Percentiles rank a stretch among this genome's conserved stretches.
phyloP scores from a whole-genome alignment of 2,888 invertebrate species.

The Lamellibrachia satsuma region DNA sequence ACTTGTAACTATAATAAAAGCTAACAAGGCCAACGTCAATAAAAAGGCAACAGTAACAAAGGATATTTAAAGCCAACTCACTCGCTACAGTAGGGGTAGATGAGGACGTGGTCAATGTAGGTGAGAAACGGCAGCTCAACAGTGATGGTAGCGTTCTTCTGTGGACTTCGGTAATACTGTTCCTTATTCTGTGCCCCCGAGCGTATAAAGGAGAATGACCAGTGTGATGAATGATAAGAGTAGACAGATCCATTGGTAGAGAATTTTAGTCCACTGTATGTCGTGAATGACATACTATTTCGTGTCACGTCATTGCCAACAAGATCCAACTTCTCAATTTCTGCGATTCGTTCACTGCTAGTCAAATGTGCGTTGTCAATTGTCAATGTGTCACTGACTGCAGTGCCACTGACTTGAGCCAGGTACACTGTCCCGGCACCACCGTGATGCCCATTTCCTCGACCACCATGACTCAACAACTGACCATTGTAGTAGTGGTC shows the following conservation, averaged over 20 bases:
- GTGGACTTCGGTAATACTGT: background rate
- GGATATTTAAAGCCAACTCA: background rate
- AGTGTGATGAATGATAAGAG: background rate
- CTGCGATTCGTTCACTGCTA: constrained; percentile 41
- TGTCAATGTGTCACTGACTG: constrained; percentile 8
- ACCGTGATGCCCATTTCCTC: constrained; percentile 42
- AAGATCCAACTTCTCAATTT: constrained; percentile 42
- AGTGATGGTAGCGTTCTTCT: constrained; percentile 20
- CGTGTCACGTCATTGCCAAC: background rate
- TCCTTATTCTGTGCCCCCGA: background rate
- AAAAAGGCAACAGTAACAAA: no score
- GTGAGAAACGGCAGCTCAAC: constrained; percentile 41
- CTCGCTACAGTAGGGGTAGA: constrained; percentile 46
- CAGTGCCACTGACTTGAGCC: background rate
- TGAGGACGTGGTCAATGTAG: constrained; percentile 44
- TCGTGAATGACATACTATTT: background rate
- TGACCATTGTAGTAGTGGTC: constrained; percentile 49
- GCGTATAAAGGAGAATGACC: background rate
- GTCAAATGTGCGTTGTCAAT: constrained; percentile 46
- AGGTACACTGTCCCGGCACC: constrained; percentile 49
- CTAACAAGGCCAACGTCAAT: no score
- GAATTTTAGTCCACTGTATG: background rate
- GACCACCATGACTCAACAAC: constrained; percentile 46
- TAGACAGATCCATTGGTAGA: background rate
- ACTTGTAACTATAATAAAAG: no score